Base-by-base conservation (phyloP, 2,888 invertebrate genomes). In the Raillietiella orientalis region DNA sequence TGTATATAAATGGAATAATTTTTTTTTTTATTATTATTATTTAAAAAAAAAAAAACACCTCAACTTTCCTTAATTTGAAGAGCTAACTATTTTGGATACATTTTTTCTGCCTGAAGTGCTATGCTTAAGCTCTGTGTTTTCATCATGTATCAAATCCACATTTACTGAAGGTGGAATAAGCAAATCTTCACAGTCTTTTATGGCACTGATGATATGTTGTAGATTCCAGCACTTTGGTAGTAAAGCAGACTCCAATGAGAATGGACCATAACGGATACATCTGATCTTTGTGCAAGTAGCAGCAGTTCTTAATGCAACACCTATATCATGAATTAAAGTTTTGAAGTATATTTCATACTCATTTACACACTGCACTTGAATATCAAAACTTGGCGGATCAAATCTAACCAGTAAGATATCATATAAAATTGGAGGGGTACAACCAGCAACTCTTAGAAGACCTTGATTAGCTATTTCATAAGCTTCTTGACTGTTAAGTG, bases 401-500 rank as follows among this genome's bases (percentile, higher is more conserved):
- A 74, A 84, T 32, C 70, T 52, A 3, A 72, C 58, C 45, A 82
- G 67, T 43, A 67, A 72, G 15, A 90, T 59, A 14, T 69, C 64
- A 45, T 87, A 90, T 14, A 90, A 39, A 16, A 87, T 49, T 1
- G 82, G 71, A 14, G 64, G 49, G 30, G 63, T 61, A 19, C 51
- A 55, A 29, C 57, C 46, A 0, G 52, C 49, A 0, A 90, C 82
- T 29, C 82, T 52, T 3, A 87, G 56, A 0, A 66, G 53, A 1
- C 93, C 90, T 43, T 64, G 51, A 2, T 60, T 52, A 5, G 84
- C 84, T 29, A 90, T 39, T 29, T 90, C 75, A 45, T 75, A 93
- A 6, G 79, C 79, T 22, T 66, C 59, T 46, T 90, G 74, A 21
- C 74, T 74, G 37, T 74, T 63, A 31, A 71, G 53, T 41, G 74